Evolutionary conservation across 2,797 vertebrate species (phyloP).

Genomic region (Semaprochilodus insignis): DNA sequence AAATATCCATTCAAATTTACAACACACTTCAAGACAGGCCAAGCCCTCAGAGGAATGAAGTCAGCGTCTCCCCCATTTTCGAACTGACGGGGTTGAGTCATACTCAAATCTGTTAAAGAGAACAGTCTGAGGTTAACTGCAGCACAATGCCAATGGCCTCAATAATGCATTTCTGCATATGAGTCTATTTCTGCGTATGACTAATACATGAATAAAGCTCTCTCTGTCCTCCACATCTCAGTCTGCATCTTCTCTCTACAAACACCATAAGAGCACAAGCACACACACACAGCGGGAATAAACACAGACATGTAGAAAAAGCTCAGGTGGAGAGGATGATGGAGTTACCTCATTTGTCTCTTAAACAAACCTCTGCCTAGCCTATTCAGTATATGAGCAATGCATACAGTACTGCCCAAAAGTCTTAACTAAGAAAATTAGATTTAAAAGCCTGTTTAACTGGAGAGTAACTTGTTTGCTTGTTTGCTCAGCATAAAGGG

Average conservation of each 20-base stretch:
- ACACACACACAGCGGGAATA: not conserved
- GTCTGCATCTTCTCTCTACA: constrained; percentile 33
- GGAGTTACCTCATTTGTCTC: not conserved
- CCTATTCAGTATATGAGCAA: not conserved
- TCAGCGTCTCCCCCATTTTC: constrained; percentile 10
- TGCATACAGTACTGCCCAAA: no score
- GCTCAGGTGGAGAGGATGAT: not conserved
- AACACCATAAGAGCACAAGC: not conserved
- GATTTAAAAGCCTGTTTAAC: no score
- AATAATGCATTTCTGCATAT: constrained; percentile 76
- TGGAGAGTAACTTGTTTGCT: no score
- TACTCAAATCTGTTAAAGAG: constrained; percentile 66
- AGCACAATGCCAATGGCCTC: constrained; percentile 67
- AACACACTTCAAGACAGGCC: not conserved
- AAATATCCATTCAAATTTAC: constrained; percentile 16
- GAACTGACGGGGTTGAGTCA: not conserved
- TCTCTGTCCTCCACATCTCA: constrained; percentile 61
- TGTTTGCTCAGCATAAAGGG: no score
- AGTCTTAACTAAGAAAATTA: no score
- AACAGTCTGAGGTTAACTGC: constrained; percentile 71
- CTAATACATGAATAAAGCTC: constrained; percentile 71
- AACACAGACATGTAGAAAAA: not conserved
- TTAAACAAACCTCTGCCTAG: not conserved
- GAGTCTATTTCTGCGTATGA: constrained; percentile 75
- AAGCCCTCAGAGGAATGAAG: constrained; percentile 23